A percentile compares a stretch with the other conserved stretches of the same genome.
Evolutionary conservation across 2,113 vertebrate species (phyloP).

Genomic region (Lanius ludovicianus): DNA sequence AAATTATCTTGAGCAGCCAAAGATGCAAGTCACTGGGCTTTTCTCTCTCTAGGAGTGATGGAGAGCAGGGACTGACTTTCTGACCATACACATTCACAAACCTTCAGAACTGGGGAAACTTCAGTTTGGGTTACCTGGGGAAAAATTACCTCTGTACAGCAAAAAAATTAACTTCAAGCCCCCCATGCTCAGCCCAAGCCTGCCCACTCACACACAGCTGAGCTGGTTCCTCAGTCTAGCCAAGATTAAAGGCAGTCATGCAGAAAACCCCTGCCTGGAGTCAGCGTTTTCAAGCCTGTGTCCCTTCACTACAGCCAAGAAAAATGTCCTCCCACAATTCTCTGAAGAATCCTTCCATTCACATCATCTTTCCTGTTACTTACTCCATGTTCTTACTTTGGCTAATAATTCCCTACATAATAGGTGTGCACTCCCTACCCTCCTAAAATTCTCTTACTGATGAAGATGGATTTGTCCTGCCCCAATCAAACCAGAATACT

Average conservation of each 20-base stretch:
- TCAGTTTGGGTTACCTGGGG: not conserved
- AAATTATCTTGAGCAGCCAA: not conserved
- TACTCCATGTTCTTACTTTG: not conserved
- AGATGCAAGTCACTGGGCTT: not conserved
- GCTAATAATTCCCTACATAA: not conserved
- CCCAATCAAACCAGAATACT: not conserved
- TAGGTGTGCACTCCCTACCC: not conserved
- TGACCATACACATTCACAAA: not conserved
- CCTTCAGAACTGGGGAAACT: not conserved
- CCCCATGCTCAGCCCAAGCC: not conserved
- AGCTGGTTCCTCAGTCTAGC: not conserved
- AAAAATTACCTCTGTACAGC: not conserved
- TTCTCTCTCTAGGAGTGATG: not conserved
- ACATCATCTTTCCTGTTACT: not conserved
- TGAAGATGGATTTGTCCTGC: not conserved
- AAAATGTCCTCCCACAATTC: not conserved
- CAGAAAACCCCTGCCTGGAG: not conserved
- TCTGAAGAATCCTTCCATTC: not conserved
- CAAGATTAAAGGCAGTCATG: not conserved
- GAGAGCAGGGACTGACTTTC: not conserved
- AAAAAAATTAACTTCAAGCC: not conserved
- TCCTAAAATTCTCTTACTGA: not conserved
- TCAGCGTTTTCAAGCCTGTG: rapidly evolving
- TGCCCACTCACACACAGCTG: not conserved
- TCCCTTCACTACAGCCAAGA: not conserved